Base-by-base conservation (phyloP, 2,797 vertebrate species). In the Sparidentex hasta region DNA sequence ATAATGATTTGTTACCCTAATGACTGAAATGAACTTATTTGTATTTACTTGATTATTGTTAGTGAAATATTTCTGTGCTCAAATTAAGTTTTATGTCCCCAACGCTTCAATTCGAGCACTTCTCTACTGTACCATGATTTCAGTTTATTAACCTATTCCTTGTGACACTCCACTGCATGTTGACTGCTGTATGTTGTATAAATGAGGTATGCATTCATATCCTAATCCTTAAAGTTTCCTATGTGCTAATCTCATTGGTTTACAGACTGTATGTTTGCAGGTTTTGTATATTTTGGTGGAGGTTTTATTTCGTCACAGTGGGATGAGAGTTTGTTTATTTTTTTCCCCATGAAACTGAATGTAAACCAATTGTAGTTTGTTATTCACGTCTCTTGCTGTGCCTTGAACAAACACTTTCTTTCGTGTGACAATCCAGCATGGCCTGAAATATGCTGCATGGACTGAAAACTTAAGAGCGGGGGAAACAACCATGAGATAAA, bases 371-470 rank as follows among this genome's bases (percentile, higher is more conserved):
- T 83, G 85, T 71, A 66, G 77, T 90, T 88, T 66, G 66, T 89
- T 74, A 73, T 82, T 65, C 58, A 48, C 83, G 86, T 95, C 87
- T 93, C 87, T 92, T 92, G 93, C 90, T 94, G 95, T 96, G 95
- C 94, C 94, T 96, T 96, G 90, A 95, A 91, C 80, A 92, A 91
- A 84, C 70, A 69, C 69, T 81, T 83, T 71, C 67, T 81, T 82
- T 83, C 56, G 79, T 94, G 91, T 93, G 94, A 95, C 95, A 95
- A 95, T 95, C 94, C 94, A 94, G 94, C 95, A 95, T 94, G 94
- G 92, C 91, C 94, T 95, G 90, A 92, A 90, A 95, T 91, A 94
- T 95, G 95, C 95, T 95, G 94, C 94, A 95, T 95, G 95, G 88
- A 87, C 89, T 78, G 75, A 90, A 90, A 85, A 82, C 56, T 84